Percentiles rank a stretch among this genome's conserved stretches.
These are phyloP conservation scores for Tiphia femorata DNA, from an alignment of 2,888 invertebrate species.

Conservation along the genomic window DNA sequence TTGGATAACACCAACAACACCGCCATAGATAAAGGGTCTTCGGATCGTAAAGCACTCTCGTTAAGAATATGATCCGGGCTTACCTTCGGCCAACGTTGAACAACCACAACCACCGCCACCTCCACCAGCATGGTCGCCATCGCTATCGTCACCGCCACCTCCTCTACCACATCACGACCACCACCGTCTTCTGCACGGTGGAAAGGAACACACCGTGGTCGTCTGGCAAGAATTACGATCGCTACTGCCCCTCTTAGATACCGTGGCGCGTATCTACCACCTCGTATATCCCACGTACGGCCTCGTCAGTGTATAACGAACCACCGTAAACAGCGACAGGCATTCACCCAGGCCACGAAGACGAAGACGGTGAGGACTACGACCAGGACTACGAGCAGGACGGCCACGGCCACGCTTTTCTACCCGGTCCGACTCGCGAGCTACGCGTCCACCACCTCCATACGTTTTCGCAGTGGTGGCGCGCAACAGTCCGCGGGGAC, in stretches of 20 bases:
- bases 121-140: constrained; percentile 13
- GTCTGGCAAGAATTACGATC: constrained; percentile 48
- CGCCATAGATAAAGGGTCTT: constrained; percentile 65
- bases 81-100: constrained; percentile 55
- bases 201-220: constrained; percentile 40
- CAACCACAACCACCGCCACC: constrained; percentile 21
- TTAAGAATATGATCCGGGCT: constrained; percentile 68
- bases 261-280: constrained; percentile 50
- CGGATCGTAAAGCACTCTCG: constrained; percentile 66
- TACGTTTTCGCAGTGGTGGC: constrained; percentile 41
- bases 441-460: constrained; percentile 31
- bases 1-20: constrained; percentile 66
- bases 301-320: constrained; percentile 55
- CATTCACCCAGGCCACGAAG: constrained; percentile 30
- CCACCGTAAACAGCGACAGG: constrained; percentile 46
- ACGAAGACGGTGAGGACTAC: too few species aligned
- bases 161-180: constrained; percentile 7
- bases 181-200: constrained; percentile 23
- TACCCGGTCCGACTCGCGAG: too few species aligned
- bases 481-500: constrained; percentile 44
- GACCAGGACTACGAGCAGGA: too few species aligned
- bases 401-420: too few species aligned
- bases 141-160: constrained; percentile 24
- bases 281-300: constrained; percentile 47
- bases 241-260: constrained; percentile 61